Evolutionary conservation across 2,888 invertebrate species (phyloP).

Genomic region (Lathronympha strigana): DNA sequence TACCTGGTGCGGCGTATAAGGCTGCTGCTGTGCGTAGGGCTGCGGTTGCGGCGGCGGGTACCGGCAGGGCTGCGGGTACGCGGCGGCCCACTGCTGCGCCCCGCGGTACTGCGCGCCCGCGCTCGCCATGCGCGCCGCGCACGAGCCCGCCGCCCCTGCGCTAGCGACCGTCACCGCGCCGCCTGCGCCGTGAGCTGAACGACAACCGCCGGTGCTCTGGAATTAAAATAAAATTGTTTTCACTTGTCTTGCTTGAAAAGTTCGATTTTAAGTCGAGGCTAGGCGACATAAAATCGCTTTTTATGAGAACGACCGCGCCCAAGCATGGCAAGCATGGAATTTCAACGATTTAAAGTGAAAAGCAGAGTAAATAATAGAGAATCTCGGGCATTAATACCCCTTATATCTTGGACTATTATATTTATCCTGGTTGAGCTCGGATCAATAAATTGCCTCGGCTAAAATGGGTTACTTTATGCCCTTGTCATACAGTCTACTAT

Average conservation of each 20-base stretch:
- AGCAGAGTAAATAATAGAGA: no score
- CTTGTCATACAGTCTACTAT: no score
- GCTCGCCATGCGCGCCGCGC: slow-evolving; percentile 83
- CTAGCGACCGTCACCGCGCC: slow-evolving; percentile 81
- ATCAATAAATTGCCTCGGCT: no score
- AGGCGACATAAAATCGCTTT: neutral
- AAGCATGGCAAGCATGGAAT: no score
- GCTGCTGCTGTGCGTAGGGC: slow-evolving; percentile 74
- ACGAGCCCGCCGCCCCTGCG: slow-evolving; percentile 79
- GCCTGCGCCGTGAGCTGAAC: slow-evolving; percentile 71
- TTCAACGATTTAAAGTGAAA: no score
- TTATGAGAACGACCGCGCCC: no score
- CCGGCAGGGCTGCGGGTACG: slow-evolving; percentile 81
- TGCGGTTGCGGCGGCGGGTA: slow-evolving; percentile 81
- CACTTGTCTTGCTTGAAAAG: neutral
- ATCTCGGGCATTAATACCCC: no score
- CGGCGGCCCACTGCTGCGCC: slow-evolving; percentile 81
- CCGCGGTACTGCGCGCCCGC: slow-evolving; percentile 81
- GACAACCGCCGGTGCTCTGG: slow-evolving; percentile 79
- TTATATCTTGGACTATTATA: no score
- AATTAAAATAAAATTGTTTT: slow-evolving; percentile 46
- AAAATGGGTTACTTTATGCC: no score
- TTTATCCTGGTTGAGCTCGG: no score
- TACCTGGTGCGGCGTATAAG: slow-evolving; percentile 76
- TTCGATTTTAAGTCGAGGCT: neutral